Conservation (phyloP, 2,797 vertebrate species). For the Pogoniulus pusillus region DNA sequence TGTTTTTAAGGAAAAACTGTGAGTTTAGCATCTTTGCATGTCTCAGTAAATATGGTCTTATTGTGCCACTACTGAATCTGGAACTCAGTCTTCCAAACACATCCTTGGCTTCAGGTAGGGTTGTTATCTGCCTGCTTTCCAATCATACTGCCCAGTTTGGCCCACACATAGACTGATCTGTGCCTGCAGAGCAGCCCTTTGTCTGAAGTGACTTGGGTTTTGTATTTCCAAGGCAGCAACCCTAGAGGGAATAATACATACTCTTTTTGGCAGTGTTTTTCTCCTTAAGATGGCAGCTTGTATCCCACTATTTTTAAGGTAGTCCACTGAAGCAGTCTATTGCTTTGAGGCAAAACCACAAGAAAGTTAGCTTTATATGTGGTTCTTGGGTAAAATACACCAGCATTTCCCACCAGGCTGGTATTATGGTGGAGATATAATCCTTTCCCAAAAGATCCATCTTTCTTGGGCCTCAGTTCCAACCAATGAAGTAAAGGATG, state of each 20-base stretch:
- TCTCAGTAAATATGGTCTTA: constrained; percentile 19
- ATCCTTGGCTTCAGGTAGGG: constrained; percentile 54
- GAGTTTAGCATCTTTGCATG: neutral
- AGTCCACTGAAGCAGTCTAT: constrained; percentile 2
- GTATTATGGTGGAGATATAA: neutral
- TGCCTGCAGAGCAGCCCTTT: constrained; percentile 50
- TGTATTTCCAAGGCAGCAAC: constrained; percentile 58
- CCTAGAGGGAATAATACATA: constrained; percentile 61
- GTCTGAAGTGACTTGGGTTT: constrained; percentile 57
- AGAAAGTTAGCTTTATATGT: neutral
- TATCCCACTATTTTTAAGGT: constrained; percentile 50
- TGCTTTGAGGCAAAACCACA: constrained; percentile 12
- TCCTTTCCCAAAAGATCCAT: constrained; percentile 10
- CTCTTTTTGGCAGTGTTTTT: constrained; percentile 19
- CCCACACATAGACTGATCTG: constrained; percentile 33
- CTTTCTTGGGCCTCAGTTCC: constrained; percentile 31
- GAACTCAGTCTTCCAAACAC: constrained; percentile 43
- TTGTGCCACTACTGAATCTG: constrained; percentile 29
- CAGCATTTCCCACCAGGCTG: constrained; percentile 10
- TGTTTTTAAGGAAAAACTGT: neutral
- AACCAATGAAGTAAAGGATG: constrained; percentile 17
- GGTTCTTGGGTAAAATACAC: neutral
- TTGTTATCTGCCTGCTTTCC: constrained; percentile 53
- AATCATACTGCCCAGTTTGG: constrained; percentile 44
- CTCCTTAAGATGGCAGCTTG: constrained; percentile 57